A percentile compares a stretch with the other conserved stretches of the same genome.
Conservation (phyloP, 92 coral and sea anemone genomes). For the Paramuricea clavata region DNA sequence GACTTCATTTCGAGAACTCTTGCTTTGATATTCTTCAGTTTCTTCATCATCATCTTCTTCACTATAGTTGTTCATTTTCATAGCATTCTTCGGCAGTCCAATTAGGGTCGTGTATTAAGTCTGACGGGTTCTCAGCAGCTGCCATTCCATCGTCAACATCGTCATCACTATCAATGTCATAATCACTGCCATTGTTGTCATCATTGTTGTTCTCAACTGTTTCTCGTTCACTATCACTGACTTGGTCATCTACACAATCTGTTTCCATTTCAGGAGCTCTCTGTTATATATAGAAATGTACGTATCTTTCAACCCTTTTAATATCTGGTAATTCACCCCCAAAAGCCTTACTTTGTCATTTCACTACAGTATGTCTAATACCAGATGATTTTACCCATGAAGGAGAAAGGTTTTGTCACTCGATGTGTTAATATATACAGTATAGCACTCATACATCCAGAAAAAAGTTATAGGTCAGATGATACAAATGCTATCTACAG, state of each 20-base stretch:
- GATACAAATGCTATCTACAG: no score
- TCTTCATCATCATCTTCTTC: neutral
- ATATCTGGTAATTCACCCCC: neutral
- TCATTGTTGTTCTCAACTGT: neutral
- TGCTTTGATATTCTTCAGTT: neutral
- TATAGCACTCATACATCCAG: no score
- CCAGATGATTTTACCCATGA: no score
- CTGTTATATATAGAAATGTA: neutral
- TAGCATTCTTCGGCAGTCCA: neutral
- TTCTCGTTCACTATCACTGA: neutral
- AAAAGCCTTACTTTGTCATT: neutral
- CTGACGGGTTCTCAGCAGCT: neutral
- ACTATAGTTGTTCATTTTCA: neutral
- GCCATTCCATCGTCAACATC: neutral
- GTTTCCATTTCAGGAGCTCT: neutral
- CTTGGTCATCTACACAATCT: neutral
- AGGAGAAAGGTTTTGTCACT: no score
- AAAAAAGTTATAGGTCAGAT: no score
- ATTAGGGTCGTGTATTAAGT: neutral
- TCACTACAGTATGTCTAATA: no score
- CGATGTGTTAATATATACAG: no score
- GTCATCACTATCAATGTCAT: neutral
- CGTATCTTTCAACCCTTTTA: neutral
- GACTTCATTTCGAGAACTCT: conserved; percentile 3
- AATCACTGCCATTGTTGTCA: neutral